Conservation (phyloP, 1,140 invertebrate species). For the Zaprionus ghesquierei region DNA sequence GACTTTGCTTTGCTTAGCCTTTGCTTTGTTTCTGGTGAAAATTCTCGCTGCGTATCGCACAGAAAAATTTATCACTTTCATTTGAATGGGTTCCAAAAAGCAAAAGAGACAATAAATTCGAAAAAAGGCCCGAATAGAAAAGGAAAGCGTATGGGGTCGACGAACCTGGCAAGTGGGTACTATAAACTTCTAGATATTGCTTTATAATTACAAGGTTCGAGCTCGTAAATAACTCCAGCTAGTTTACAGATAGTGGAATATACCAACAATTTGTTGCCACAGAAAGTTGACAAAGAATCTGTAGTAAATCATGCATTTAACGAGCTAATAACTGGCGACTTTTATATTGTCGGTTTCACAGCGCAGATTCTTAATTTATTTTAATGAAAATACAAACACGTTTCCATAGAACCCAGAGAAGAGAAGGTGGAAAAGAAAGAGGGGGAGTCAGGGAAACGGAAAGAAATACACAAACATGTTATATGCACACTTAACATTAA, state of each 20-base stretch:
- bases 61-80: conserved; percentile 64
- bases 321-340: conserved; percentile 16
- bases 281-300: conserved; percentile 6
- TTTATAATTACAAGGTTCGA: background rate
- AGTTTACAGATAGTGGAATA: background rate
- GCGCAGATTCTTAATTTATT: conserved; percentile 52
- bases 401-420: conserved; percentile 21
- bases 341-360: conserved; percentile 34
- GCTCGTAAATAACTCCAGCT: background rate
- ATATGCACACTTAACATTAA: conserved; percentile 73
- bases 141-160: background rate
- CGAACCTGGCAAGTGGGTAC: background rate
- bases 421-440: background rate
- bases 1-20: conserved; percentile 18
- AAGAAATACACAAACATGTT: conserved; percentile 43
- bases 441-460: conserved; percentile 24
- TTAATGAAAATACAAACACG: conserved; percentile 61
- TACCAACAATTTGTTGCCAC: background rate
- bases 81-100: conserved; percentile 66
- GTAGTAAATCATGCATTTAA: background rate
- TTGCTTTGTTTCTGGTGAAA: conserved; percentile 44
- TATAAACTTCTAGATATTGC: background rate
- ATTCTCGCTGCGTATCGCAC: conserved; percentile 63
- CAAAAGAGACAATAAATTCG: conserved; percentile 18
- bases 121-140: background rate